Base-by-base conservation (phyloP, 2,797 vertebrate genomes). In the Cygnus olor region DNA sequence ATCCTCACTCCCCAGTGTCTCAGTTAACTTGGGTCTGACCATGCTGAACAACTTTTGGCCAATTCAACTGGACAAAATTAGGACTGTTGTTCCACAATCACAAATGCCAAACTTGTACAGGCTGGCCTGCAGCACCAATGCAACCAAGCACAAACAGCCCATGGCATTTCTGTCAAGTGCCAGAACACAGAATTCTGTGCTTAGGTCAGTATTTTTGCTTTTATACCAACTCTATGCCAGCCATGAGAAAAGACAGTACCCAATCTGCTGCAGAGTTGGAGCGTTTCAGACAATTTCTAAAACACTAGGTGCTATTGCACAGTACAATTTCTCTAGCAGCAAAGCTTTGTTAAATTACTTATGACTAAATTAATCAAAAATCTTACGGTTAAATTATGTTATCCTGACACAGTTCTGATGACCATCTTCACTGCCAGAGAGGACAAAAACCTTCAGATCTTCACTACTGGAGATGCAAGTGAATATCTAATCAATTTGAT, bases 61-160 rank as follows among this genome's bases (percentile, higher is more conserved):
- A 40, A 2, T 40, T 45, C 27, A 57, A 19, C 47, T 51, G 51
- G 38, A 44, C 56, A 78, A 76, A 81, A 70, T 56, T 45, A 40
- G 61, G 24, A 47, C 11, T 12, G 10, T 51, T 51, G 34, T 51
- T 85, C 42, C 56, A 40, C 45, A 42, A 11, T 45, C 38, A 38
- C 56, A 58, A 38, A 34, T 12, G 27, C 28, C 71, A 58, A 4
- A 66, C 8, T 32, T 14, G 22, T 47, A 79, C 30, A 79, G 90
- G 13, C 1, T 13, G 42, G 16, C 25, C 45, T 24, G 24, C 0
- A 0, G 32, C 3, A 4, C 44, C 80, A n/a, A 18, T 0, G 0
- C 1, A 1, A 28, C 17, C 57, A 47, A 54, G 45, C 22, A 14
- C 0, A 0, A 82, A 57, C 5, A 84, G 63, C 45, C 54, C 63